These are phyloP conservation scores for Pecten maximus DNA, from an alignment of 2,888 invertebrate genomes.

Conservation along the genomic window DNA sequence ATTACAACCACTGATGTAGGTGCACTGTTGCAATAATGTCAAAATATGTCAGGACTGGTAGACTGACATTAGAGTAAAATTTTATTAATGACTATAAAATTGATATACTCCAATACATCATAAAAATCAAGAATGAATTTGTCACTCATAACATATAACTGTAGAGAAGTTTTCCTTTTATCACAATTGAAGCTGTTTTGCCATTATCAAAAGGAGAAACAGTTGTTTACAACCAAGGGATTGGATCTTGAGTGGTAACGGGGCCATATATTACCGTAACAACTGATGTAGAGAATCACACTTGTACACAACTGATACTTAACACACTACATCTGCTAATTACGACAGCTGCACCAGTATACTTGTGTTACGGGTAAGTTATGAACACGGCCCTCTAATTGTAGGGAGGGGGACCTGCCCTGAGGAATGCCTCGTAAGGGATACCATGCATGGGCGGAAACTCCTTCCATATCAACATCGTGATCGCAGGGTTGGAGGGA, in stretches of 20 bases:
- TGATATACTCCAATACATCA: too few species aligned
- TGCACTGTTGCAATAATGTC: too few species aligned
- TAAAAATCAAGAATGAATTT: too few species aligned
- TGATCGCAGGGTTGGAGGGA: neutral
- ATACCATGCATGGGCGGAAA: slow-evolving; percentile 29
- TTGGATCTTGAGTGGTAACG: neutral
- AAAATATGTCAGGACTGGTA: too few species aligned
- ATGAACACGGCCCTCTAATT: neutral
- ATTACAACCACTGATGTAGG: too few species aligned
- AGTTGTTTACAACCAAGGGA: neutral
- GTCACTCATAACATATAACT: neutral
- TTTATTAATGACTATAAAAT: too few species aligned
- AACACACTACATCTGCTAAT: neutral
- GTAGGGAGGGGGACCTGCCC: neutral
- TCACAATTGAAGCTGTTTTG: neutral
- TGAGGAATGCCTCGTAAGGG: neutral
- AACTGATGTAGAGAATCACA: neutral
- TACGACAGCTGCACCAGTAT: neutral
- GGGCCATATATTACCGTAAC: neutral
- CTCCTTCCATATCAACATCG: neutral
- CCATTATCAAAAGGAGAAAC: neutral
- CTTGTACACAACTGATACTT: slow-evolving; percentile 6
- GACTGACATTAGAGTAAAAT: too few species aligned
- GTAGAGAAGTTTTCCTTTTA: neutral
- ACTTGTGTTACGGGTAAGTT: neutral